phyloP scores from a whole-genome alignment of 1,140 invertebrate genomes.

The Solenopsis fugax region DNA sequence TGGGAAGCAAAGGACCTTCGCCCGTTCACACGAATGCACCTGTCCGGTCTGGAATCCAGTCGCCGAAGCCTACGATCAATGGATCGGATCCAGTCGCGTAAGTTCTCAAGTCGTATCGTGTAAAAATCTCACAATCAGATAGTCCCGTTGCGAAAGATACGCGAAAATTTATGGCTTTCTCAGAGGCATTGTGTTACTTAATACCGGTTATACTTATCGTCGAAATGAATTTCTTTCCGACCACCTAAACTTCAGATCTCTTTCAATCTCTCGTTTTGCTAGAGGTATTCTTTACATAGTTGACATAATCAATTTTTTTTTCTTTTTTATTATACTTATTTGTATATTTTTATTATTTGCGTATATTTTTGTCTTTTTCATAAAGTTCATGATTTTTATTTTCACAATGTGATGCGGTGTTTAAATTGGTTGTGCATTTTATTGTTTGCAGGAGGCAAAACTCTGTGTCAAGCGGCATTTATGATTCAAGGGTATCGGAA shows the following conservation, averaged over 20 bases:
- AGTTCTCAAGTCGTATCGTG: conserved; percentile 71
- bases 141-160: not conserved
- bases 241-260: not conserved
- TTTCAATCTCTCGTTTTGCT: not conserved
- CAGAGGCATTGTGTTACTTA: conserved; percentile 18
- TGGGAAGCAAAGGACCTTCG: conserved; percentile 83
- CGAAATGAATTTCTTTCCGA: conserved; percentile 18
- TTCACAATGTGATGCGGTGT: not conserved
- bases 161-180: conserved; percentile 53
- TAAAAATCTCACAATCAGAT: not conserved
- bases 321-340: not conserved
- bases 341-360: not conserved
- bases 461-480: conserved; percentile 79
- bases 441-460: conserved; percentile 82
- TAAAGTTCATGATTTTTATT: not conserved
- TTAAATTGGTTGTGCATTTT: not conserved
- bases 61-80: conserved; percentile 84
- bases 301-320: not conserved
- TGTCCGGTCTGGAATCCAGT: conserved; percentile 83
- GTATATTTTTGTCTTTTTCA: not conserved
- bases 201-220: conserved; percentile 2
- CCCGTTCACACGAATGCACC: conserved; percentile 83
- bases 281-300: not conserved
- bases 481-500: conserved; percentile 84
- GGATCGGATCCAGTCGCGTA: conserved; percentile 82